Conservation (phyloP, 2,888 invertebrate species). For the Trissolcus japonicus region DNA sequence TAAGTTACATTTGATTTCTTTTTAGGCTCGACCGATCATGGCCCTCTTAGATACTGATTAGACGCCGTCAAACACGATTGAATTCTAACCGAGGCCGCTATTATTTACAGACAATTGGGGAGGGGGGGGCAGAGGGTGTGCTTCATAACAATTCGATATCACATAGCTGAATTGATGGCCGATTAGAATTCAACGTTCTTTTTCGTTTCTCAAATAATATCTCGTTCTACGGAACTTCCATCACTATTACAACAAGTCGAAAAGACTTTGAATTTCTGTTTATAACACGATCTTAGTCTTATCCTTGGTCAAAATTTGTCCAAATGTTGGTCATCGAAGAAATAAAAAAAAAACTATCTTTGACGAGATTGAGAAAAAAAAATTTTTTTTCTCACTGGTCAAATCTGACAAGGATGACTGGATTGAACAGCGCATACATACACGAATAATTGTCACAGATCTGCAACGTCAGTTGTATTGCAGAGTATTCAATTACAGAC, state of each 20-base stretch:
- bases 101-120: constrained; percentile 33
- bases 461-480: constrained; percentile 43
- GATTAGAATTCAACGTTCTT: constrained; percentile 16
- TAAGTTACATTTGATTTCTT: constrained; percentile 74
- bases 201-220: background rate
- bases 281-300: constrained; percentile 22
- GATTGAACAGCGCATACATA: constrained; percentile 46
- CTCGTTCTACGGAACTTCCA: no score
- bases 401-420: constrained; percentile 28
- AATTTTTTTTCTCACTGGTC: no score
- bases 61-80: constrained; percentile 45
- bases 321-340: no score
- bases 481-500: constrained; percentile 51
- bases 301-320: no score
- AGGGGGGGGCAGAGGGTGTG: background rate
- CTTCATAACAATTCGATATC: constrained; percentile 32
- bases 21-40: constrained; percentile 73
- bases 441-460: constrained; percentile 46
- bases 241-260: no score
- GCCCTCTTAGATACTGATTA: constrained; percentile 70
- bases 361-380: no score
- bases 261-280: no score
- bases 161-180: constrained; percentile 11
- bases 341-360: no score
- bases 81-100: constrained; percentile 13